Base-by-base conservation (phyloP, 2,113 vertebrate species). In the Poeciliopsis prolifica region DNA sequence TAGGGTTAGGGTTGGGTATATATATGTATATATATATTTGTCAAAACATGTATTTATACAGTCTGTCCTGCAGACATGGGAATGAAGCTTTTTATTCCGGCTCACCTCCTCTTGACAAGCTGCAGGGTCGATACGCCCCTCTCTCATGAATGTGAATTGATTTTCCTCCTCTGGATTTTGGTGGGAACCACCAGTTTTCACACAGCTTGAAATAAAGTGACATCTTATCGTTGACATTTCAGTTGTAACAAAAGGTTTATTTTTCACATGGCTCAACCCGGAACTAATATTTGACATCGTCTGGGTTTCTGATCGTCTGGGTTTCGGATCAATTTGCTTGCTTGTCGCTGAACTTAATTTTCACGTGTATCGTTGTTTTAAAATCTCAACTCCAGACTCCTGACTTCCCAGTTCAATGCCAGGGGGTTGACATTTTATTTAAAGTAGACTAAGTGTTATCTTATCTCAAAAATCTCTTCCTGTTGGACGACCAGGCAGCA, bases 111-210 rank as follows among this genome's bases (percentile, higher is more conserved):
- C 66, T 28, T 35, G 19, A 82, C 33, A 72, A 62, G 65, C 54
- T 51, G 61, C 14, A 67, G 62, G 65, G 74, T 84, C 76, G 44
- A 61, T 80, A 67, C 11, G 40, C 24, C 11, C 1, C 4, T 64
- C 65, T 44, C 31, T 64, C 24, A 62, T 35, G 42, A 75, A 79
- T 69, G 28, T 7, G 13, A 67, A 82, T 84, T 73, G 84, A 79
- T 79, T 86, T 69, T 63, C 58, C 48, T 65, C 30, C 17, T 58
- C 17, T 70, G 69, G n/a, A 70, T 8, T 28, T 68, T 22, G n/a
- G 2, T 40, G 42, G 29, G 14, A 40, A 28, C 58, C 12, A 13
- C 35, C 35, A 30, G 26, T 72, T 72, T 37, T 63, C 37, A 24
- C 61, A 63, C 2, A 44, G 26, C 40, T 30, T 72, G 9, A 72